Base-by-base conservation (phyloP, 1,140 invertebrate genomes). In the Pseudachorutes palmiensis region DNA sequence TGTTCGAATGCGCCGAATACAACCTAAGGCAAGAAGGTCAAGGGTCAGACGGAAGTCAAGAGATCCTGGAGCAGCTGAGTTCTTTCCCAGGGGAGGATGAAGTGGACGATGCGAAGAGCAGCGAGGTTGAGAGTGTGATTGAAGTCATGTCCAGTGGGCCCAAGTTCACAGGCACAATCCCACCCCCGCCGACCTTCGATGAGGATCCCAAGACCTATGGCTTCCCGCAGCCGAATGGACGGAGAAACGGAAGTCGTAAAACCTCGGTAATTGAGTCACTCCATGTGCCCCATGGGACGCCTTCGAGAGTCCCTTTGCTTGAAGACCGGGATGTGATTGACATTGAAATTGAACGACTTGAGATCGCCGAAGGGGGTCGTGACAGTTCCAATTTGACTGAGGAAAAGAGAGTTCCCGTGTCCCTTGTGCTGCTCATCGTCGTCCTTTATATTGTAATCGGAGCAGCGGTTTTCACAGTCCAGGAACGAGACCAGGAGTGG, bases 401-500 rank as follows among this genome's bases (percentile, higher is more conserved):
- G 19, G 48, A 65, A 67, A 32, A 73, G 24, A 68, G 77, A 28
- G 86, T 90, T 65, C 88, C 88, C 64, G 84, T 87, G n/a, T 81
- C 82, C 28, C 77, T 90, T 41, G 87, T 90, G 1, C 74, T 90
- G 16, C 78, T 85, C 26, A 82, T 90, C 32, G 82, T 91, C 1
- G 78, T 84, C 33, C 82, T 81, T 31, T 91, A 90, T 76, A 84
- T 91, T 33, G 84, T 84, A 69, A 76, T 86, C 1, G 88, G 88
- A 9, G 88, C 88, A 0, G 81, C 82, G 5, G 81, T 86, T 59
- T 89, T 89, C 77, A 87, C 86, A 2, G 79, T 84, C 2, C 86
- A 85, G 82, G 86, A 87, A 74, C n/a, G n/a, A n/a, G n/a, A n/a
- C n/a, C n/a, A n/a, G n/a, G 83, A 86, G 60, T 91, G 89, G 89